These are phyloP conservation scores for Chrysochloris asiatica DNA, from an alignment of 2,113 vertebrate species.

Conservation along the genomic window DNA sequence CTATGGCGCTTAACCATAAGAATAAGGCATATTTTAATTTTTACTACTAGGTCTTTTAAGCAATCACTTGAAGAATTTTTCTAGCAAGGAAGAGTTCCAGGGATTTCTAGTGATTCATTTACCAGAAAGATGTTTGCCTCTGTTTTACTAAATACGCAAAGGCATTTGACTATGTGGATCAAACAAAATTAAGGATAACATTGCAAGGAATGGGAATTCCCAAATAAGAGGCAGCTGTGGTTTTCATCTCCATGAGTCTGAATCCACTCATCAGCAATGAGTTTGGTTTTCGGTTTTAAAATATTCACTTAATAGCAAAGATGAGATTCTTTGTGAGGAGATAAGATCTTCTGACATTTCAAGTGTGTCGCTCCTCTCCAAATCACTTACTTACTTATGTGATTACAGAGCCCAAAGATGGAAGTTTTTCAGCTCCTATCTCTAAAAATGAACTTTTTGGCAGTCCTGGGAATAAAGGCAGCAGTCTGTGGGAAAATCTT, in stretches of 20 bases:
- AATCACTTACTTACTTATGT: neutral
- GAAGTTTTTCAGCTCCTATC: neutral
- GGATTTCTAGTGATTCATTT: neutral
- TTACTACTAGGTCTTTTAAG: neutral
- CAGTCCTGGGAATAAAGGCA: neutral
- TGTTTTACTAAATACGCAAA: neutral
- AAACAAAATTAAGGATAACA: neutral
- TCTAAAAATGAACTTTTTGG: neutral
- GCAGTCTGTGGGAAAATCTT: neutral
- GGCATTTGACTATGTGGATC: neutral
- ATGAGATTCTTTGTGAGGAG: neutral
- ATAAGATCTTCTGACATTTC: neutral
- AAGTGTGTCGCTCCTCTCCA: neutral
- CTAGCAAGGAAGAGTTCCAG: neutral
- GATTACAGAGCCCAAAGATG: neutral
- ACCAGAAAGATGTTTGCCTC: too few relatives aligned
- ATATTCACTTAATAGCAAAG: neutral
- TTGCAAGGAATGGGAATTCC: neutral
- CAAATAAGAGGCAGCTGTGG: neutral
- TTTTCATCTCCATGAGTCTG: neutral
- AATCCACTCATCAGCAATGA: neutral
- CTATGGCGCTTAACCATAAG: too few relatives aligned
- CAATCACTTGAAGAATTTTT: neutral
- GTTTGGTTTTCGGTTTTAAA: neutral
- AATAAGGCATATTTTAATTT: too few relatives aligned